phyloP scores from a whole-genome alignment of 1,140 invertebrate species.

The Panagrolaimus sp. region DNA sequence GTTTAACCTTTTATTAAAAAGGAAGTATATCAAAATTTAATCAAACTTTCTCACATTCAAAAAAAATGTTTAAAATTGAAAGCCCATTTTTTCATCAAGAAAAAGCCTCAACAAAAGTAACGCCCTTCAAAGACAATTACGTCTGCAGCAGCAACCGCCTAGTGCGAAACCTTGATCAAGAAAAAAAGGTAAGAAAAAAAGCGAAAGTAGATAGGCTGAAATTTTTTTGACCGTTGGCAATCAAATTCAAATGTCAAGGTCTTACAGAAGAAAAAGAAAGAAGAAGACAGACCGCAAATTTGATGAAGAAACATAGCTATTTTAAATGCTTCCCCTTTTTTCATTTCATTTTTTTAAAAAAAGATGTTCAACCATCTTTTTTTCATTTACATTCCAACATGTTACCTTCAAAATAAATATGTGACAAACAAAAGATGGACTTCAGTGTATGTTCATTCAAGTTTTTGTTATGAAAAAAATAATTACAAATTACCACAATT shows the following conservation, averaged over 20 bases:
- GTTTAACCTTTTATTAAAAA: neutral
- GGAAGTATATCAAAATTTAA: neutral
- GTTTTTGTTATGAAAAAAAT: too few species aligned
- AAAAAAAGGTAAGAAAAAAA: neutral
- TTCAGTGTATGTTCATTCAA: too few species aligned
- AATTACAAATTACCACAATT: too few species aligned
- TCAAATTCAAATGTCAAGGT: constrained; percentile 19
- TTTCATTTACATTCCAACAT: too few species aligned
- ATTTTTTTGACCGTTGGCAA: constrained; percentile 15
- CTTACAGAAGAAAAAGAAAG: constrained; percentile 5
- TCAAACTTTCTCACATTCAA: neutral
- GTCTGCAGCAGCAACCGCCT: constrained; percentile 3
- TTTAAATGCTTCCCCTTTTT: too few species aligned
- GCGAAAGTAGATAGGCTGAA: neutral
- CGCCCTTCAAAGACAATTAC: constrained; percentile 1
- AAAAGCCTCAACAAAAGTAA: neutral
- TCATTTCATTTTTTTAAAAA: too few species aligned
- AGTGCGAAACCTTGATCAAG: constrained; percentile 16
- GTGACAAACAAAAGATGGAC: too few species aligned
- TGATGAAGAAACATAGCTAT: constrained; percentile 8
- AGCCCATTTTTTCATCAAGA: neutral
- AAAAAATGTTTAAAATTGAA: neutral
- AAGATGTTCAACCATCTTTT: too few species aligned
- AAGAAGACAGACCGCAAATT: constrained; percentile 14
- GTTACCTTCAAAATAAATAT: too few species aligned